Conservation (phyloP, 2,113 vertebrate genomes). For the Larimichthys polyactis region DNA sequence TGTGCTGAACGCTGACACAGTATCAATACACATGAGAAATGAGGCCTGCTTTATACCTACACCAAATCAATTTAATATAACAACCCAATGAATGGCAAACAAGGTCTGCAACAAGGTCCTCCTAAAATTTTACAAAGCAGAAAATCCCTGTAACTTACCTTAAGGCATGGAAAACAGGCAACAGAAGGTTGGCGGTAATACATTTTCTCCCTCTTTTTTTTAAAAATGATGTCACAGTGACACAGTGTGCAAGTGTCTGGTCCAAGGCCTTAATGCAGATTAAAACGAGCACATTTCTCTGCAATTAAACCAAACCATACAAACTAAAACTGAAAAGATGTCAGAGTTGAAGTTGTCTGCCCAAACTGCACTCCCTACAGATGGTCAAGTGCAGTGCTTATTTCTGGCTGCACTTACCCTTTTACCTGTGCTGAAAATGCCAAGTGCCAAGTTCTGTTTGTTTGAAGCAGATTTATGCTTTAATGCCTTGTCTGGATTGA, state of each 20-base stretch:
- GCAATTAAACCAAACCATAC: not conserved
- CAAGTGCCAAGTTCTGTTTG: not conserved
- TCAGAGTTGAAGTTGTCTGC: not conserved
- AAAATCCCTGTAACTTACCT: conserved; percentile 3
- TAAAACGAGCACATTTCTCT: not conserved
- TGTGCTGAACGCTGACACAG: conserved; percentile 17
- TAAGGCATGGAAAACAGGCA: not conserved
- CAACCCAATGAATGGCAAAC: conserved; percentile 22
- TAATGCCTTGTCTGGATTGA: not conserved
- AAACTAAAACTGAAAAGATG: not conserved
- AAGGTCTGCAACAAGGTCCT: conserved; percentile 8
- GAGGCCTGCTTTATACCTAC: conserved; percentile 12
- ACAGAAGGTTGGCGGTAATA: not conserved
- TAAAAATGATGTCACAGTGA: not conserved
- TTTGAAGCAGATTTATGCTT: not conserved
- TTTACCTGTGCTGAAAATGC: not conserved
- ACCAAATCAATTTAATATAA: conserved; percentile 36
- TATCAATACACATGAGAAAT: conserved; percentile 34
- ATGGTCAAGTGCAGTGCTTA: not conserved
- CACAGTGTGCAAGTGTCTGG: not conserved
- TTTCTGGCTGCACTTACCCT: not conserved
- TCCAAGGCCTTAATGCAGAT: not conserved
- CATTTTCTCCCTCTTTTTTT: not conserved
- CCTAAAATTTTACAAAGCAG: conserved; percentile 3
- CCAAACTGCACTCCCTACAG: not conserved